These are phyloP conservation scores for Monoplex corrugatus DNA, from an alignment of 2,888 invertebrate species.

Conservation along the genomic window DNA sequence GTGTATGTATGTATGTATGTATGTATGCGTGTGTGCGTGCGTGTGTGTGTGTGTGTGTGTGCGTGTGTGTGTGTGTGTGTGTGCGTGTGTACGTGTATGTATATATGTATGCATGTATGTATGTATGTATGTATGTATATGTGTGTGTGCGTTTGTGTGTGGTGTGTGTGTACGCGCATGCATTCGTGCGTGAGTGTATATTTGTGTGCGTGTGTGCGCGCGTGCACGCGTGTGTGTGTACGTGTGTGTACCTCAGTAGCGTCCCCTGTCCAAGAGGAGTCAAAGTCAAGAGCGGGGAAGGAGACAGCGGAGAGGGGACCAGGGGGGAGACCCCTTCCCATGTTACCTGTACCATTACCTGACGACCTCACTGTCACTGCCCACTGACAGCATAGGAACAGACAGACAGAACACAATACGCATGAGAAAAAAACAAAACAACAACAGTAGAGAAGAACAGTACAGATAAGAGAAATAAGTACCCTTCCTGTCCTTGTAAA, in stretches of 20 bases:
- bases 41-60: not conserved
- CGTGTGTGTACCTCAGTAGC: slow-evolving; percentile 45
- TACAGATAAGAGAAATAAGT: too few relatives aligned
- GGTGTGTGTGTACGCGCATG: not conserved
- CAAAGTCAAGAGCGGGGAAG: slow-evolving; percentile 58
- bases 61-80: not conserved
- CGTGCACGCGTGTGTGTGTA: not conserved
- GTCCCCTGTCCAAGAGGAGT: slow-evolving; percentile 53
- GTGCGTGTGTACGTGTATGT: not conserved
- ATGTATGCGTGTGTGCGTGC: not conserved
- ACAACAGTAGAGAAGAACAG: not conserved
- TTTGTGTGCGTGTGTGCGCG: not conserved
- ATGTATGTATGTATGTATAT: not conserved
- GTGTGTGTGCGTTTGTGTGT: not conserved
- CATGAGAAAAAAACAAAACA: not conserved
- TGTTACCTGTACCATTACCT: not conserved
- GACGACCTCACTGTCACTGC: not conserved
- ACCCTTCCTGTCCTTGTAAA: too few relatives aligned
- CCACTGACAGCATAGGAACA: not conserved
- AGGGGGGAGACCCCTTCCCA: not conserved
- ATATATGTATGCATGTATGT: not conserved
- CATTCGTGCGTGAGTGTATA: too few relatives aligned
- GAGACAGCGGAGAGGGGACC: slow-evolving; percentile 47
- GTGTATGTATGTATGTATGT: not conserved
- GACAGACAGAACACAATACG: not conserved